Conservation (phyloP, 2,797 vertebrate species). For the Channallabes apus region DNA sequence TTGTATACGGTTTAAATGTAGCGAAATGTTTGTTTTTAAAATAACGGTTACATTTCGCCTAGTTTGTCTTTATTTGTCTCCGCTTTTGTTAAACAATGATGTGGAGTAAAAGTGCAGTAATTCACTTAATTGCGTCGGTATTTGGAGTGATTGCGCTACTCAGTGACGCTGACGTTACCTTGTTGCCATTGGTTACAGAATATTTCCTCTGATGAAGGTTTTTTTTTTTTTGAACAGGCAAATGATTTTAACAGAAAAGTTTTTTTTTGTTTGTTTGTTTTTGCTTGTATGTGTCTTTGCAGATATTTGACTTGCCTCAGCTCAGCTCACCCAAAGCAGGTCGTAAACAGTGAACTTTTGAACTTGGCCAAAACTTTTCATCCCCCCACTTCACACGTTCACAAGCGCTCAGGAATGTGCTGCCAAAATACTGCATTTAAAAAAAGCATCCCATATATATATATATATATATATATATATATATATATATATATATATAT, state of each 20-base stretch:
- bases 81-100: neutral
- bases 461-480: no score
- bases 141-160: neutral
- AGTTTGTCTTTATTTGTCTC: neutral
- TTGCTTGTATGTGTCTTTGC: neutral
- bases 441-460: neutral
- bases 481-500: no score
- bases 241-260: conserved; percentile 27
- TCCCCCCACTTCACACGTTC: conserved; percentile 38
- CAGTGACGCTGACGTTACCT: neutral
- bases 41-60: neutral
- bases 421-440: conserved; percentile 10
- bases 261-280: conserved; percentile 21
- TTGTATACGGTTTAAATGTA: neutral
- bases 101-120: neutral
- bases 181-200: conserved; percentile 2
- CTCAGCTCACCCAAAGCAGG: conserved; percentile 38
- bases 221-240: neutral
- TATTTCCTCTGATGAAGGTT: neutral
- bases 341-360: conserved; percentile 57
- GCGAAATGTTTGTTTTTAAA: neutral
- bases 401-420: conserved; percentile 35
- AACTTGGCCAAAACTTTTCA: conserved; percentile 52
- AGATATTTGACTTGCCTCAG: conserved; percentile 45
- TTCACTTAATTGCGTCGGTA: neutral